Base-by-base conservation (phyloP, 2,113 vertebrate genomes). In the Pterocles gutturalis region DNA sequence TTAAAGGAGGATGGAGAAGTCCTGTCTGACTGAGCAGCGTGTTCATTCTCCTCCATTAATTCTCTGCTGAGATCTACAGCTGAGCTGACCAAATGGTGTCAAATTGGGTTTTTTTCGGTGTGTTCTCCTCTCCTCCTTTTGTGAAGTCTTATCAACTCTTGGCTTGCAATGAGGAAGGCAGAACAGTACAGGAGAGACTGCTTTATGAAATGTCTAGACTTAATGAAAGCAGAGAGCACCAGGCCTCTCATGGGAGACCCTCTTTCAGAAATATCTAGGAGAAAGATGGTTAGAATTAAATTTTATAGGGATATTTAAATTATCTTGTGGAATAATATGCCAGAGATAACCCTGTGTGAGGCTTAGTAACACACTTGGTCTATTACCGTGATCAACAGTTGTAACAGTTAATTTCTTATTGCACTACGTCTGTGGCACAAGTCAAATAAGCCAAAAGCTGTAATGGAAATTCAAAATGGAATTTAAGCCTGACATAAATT, bases 221-320 rank as follows among this genome's bases (percentile, higher is more conserved):
- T 89, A 69, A 93, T 83, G 91, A 91, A 91, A 95, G 83, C 78
- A 80, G 49, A 87, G 49, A 91, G 45, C n/a, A 92, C 26, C 80
- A 87, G 34, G 29, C 60, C 53, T 87, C 92, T 90, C 83, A 1
- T 58, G 69, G 94, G 88, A 75, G 38, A 93, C 13, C 33, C 66
- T 17, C 69, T 78, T 89, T 83, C 58, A 92, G 77, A 97, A 95
- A 79, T 65, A 92, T 60, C 76, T 61, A 81, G 76, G 54, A 96
- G 93, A 95, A 92, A 62, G 69, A 89, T 83, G 78, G 69, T 87
- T 87, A 72, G 84, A 94, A 90, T 96, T 89, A 89, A 82, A 61
- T 93, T 95, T 96, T 95, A 90, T 91, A 77, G 87, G 75, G 83
- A 95, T 53, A 70, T 89, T 79, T 87, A 85, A 91, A 84, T 85